A percentile compares a stretch with the other conserved stretches of the same genome.
These are phyloP conservation scores for Xestia c-nigrum DNA, from an alignment of 2,888 invertebrate genomes.

Conservation along the genomic window DNA sequence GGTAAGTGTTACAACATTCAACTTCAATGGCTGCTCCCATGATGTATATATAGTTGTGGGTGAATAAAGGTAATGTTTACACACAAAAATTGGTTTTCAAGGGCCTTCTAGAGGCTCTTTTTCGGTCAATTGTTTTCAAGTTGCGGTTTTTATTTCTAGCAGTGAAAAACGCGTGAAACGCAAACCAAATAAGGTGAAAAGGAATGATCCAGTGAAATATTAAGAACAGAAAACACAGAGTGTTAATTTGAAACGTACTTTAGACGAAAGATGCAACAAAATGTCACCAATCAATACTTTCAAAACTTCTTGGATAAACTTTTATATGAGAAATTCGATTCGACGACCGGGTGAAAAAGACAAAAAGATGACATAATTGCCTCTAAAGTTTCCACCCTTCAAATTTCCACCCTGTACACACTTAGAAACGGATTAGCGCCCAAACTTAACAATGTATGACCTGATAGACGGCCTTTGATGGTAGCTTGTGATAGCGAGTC, in stretches of 20 bases:
- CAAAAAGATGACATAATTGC: background rate
- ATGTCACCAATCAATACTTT: background rate
- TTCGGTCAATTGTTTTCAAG: background rate
- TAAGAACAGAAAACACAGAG: conserved; percentile 7
- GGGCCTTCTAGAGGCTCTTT: conserved; percentile 38
- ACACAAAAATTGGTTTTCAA: conserved; percentile 39
- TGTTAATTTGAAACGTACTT: background rate
- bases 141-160: conserved; percentile 40
- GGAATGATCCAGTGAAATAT: conserved; percentile 16
- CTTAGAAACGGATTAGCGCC: background rate
- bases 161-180: conserved; percentile 27
- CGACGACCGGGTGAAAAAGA: background rate
- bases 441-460: conserved; percentile 18
- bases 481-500: background rate
- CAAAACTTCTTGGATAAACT: background rate
- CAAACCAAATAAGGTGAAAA: conserved; percentile 20
- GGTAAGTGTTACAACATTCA: conserved; percentile 1
- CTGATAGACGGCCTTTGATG: background rate
- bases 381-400: background rate
- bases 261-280: background rate
- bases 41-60: conserved; percentile 34
- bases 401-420: conserved; percentile 19
- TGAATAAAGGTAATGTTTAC: conserved; percentile 32
- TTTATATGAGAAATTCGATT: background rate
- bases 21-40: conserved; percentile 41